These are phyloP conservation scores for Onychostruthus taczanowskii DNA, from an alignment of 2,113 vertebrate species.

Conservation along the genomic window DNA sequence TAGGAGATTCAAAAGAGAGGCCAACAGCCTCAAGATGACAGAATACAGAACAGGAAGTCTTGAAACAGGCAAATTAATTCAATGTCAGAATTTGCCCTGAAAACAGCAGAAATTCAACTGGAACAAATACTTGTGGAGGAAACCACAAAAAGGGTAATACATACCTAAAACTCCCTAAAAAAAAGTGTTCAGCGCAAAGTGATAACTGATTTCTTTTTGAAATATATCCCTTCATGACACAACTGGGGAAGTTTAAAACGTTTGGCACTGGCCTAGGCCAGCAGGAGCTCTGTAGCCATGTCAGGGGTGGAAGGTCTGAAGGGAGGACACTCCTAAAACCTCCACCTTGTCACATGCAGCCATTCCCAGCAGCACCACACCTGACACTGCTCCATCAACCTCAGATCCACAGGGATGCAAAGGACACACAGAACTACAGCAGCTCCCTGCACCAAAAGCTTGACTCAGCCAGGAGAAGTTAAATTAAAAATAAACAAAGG, in stretches of 20 bases:
- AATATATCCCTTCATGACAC: not conserved
- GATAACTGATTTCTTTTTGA: not conserved
- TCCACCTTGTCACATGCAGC: accelerated
- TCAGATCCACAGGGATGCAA: not conserved
- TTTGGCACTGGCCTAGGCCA: not conserved
- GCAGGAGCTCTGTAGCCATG: not conserved
- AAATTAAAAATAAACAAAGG: not conserved
- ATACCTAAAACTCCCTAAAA: not conserved
- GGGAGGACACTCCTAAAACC: accelerated
- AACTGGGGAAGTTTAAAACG: not conserved
- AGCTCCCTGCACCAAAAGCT: not conserved
- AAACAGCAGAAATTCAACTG: not conserved
- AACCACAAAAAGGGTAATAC: not conserved
- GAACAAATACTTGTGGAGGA: not conserved
- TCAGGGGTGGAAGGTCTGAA: not conserved
- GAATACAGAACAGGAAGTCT: constrained; percentile 74
- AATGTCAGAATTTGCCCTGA: constrained; percentile 2
- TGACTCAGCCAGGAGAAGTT: not conserved
- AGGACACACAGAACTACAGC: not conserved
- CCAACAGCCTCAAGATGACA: constrained; percentile 62
- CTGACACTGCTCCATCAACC: not conserved
- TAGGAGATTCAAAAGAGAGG: constrained; percentile 49
- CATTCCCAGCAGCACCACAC: not conserved
- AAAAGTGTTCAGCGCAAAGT: not conserved
- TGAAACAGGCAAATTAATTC: constrained; percentile 35